Evolutionary conservation across 2,888 invertebrate species (phyloP).

Genomic region (Hypena proboscidalis): DNA sequence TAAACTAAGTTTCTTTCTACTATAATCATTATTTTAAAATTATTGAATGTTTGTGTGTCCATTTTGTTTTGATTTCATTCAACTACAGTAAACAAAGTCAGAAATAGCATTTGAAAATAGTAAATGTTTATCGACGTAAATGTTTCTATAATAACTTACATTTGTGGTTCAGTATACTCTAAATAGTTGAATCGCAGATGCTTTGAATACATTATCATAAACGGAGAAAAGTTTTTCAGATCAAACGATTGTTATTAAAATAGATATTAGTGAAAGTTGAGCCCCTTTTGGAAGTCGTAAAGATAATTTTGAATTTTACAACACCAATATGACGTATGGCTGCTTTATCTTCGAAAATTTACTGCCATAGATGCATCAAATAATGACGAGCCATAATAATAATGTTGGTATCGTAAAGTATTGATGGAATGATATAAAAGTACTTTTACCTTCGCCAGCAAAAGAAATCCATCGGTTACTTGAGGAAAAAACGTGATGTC

Average conservation of each 20-base stretch:
- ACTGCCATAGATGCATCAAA: conserved; percentile 27
- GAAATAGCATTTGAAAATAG: background rate
- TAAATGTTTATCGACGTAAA: background rate
- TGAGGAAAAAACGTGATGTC: conserved; percentile 28
- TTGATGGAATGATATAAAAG: conserved; percentile 23
- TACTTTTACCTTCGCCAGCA: conserved; percentile 25
- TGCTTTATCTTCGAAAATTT: conserved; percentile 21
- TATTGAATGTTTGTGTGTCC: background rate
- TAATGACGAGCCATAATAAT: conserved; percentile 22
- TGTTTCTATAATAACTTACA: background rate
- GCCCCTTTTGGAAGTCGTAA: conserved; percentile 20
- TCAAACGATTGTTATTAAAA: conserved; percentile 6
- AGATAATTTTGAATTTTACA: conserved; percentile 43
- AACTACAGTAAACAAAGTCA: background rate
- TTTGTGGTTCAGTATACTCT: conserved; percentile 1
- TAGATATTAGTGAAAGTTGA: conserved; percentile 11
- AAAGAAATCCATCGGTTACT: conserved; percentile 40
- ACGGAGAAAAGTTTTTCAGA: conserved; percentile 1
- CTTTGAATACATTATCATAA: background rate
- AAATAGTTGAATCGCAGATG: background rate
- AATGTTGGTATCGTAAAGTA: conserved; percentile 26
- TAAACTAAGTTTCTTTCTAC: conserved; percentile 5
- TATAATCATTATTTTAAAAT: conserved; percentile 16
- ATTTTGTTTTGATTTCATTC: background rate
- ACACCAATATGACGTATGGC: conserved; percentile 13